These are phyloP conservation scores for Nephrotoma flavescens DNA, from an alignment of 2,888 invertebrate species.

Conservation along the genomic window DNA sequence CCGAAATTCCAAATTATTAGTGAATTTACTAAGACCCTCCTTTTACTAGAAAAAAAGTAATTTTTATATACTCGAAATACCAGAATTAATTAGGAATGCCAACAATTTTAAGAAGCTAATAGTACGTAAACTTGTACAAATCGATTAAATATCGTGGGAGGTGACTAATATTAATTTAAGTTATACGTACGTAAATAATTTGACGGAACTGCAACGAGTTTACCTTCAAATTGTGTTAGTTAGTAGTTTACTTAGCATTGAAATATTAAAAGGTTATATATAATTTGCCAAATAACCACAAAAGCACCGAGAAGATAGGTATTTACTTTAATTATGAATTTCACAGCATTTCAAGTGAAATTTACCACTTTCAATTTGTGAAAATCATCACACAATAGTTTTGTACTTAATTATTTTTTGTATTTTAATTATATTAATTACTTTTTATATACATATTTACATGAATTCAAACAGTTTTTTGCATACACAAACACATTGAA, in stretches of 20 bases:
- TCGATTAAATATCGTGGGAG: background rate
- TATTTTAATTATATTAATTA: background rate
- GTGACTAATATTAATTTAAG: background rate
- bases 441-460: background rate
- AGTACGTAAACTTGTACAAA: too few species aligned
- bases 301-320: too few species aligned
- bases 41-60: too few species aligned
- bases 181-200: background rate
- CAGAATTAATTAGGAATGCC: too few species aligned
- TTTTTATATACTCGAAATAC: too few species aligned
- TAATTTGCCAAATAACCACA: too few species aligned
- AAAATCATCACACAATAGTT: background rate
- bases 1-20: too few species aligned
- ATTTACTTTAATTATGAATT: background rate
- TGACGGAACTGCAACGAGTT: background rate
- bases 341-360: background rate
- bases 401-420: background rate
- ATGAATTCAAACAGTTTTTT: background rate
- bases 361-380: background rate
- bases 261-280: too few species aligned
- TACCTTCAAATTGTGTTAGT: background rate
- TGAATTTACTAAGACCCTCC: too few species aligned
- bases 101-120: too few species aligned
- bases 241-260: too few species aligned
- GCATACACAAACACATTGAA: background rate